These are phyloP conservation scores for Oostethus manadensis DNA, from an alignment of 2,113 vertebrate genomes.

Conservation along the genomic window DNA sequence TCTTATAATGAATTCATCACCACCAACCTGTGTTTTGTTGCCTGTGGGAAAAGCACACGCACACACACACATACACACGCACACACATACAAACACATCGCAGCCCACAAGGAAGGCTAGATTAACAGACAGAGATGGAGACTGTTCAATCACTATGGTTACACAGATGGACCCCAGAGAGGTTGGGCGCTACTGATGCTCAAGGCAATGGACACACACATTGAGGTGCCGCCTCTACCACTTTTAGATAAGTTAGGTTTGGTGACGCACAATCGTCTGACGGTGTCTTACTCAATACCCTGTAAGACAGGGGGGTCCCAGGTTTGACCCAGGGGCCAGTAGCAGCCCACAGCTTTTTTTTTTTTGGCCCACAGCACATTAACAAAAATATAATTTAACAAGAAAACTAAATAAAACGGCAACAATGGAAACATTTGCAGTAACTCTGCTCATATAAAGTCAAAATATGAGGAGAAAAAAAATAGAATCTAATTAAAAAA, in stretches of 20 bases:
- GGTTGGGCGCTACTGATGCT: slow-evolving; percentile 45
- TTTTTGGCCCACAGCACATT: no score
- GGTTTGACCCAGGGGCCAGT: no score
- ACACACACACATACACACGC: slow-evolving; percentile 12
- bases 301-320: no score
- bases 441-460: no score
- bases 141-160: slow-evolving; percentile 71
- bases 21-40: slow-evolving; percentile 41
- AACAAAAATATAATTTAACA: no score
- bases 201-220: slow-evolving; percentile 28
- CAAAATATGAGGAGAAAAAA: no score
- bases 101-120: slow-evolving; percentile 49
- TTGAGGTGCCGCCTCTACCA: background rate
- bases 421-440: no score
- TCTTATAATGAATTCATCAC: slow-evolving; percentile 47
- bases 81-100: slow-evolving; percentile 10
- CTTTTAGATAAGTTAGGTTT: slow-evolving; percentile 10
- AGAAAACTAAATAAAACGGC: no score
- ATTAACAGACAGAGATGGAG: slow-evolving; percentile 61
- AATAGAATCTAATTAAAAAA: no score
- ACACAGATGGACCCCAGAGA: slow-evolving; percentile 66
- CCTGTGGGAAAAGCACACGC: slow-evolving; percentile 25
- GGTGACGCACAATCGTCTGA: background rate
- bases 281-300: no score
- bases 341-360: no score